A percentile compares a stretch with the other conserved stretches of the same genome.
phyloP scores from a whole-genome alignment of 2,113 vertebrate genomes.

The Ranitomeya imitator region DNA sequence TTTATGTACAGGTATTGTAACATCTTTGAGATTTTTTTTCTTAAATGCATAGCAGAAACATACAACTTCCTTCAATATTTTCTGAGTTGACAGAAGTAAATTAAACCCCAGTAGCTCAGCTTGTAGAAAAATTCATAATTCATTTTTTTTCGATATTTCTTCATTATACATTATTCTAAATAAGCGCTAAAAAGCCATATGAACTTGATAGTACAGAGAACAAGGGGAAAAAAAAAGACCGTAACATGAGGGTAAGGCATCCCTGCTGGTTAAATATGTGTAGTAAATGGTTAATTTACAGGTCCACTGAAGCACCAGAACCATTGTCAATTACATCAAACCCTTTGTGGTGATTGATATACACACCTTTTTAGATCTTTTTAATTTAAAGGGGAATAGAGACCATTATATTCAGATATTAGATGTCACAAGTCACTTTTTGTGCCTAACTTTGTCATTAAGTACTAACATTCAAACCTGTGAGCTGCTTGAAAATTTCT shows the following conservation, averaged over 20 bases:
- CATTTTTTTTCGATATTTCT: constrained; percentile 60
- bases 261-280: constrained; percentile 94
- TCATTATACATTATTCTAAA: constrained; percentile 74
- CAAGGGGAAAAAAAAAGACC: constrained; percentile 68
- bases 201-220: constrained; percentile 73
- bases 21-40: constrained; percentile 80
- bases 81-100: constrained; percentile 63
- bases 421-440: background rate
- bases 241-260: constrained; percentile 91
- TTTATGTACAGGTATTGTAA: constrained; percentile 93
- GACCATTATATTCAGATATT: background rate
- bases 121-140: constrained; percentile 64
- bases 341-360: background rate
- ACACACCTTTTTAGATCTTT: background rate
- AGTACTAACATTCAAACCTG: constrained; percentile 14
- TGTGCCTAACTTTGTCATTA: background rate
- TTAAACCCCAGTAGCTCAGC: constrained; percentile 65
- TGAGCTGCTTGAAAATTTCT: constrained; percentile 9
- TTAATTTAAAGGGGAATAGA: background rate
- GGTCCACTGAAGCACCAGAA: constrained; percentile 85
- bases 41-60: constrained; percentile 91
- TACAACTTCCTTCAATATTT: constrained; percentile 72
- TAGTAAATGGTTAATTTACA: constrained; percentile 81
- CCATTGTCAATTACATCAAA: constrained; percentile 70
- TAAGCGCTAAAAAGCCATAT: constrained; percentile 78